A percentile compares a stretch with the other conserved stretches of the same genome.
phyloP scores from a whole-genome alignment of 2,888 invertebrate genomes.

The Caenorhabditis macrosperma region DNA sequence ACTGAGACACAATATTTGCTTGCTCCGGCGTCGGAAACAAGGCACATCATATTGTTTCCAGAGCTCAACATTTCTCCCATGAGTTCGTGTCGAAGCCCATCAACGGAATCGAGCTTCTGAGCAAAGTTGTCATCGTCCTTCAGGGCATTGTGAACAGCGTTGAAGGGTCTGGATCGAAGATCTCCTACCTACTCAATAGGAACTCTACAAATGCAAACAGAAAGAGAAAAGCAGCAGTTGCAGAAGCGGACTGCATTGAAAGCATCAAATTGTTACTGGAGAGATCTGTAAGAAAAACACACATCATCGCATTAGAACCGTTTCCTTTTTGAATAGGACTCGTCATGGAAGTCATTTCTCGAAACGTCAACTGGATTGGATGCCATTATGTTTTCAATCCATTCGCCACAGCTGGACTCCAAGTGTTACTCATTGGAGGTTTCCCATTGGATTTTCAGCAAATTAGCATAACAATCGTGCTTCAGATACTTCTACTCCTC shows the following conservation, averaged over 20 bases:
- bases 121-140: slow-evolving; percentile 68
- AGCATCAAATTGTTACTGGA: slow-evolving; percentile 76
- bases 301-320: slow-evolving; percentile 7
- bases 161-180: slow-evolving; percentile 65
- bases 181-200: slow-evolving; percentile 71
- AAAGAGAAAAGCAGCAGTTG: slow-evolving; percentile 75
- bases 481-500: slow-evolving; percentile 72
- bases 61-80: slow-evolving; percentile 67
- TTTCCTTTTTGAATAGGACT: slow-evolving; percentile 60
- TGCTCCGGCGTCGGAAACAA: slow-evolving; percentile 48
- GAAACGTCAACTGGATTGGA: slow-evolving; percentile 77
- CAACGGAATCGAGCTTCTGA: slow-evolving; percentile 71
- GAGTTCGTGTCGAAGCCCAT: slow-evolving; percentile 71
- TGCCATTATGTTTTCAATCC: slow-evolving; percentile 75
- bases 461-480: slow-evolving; percentile 20
- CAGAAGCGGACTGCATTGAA: slow-evolving; percentile 79
- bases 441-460: slow-evolving; percentile 18
- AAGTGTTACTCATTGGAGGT: slow-evolving; percentile 79
- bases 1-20: slow-evolving; percentile 46
- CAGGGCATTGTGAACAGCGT: slow-evolving; percentile 73
- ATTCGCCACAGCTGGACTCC: slow-evolving; percentile 78
- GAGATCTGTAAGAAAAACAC: slow-evolving; percentile 68
- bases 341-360: slow-evolving; percentile 72
- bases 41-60: slow-evolving; percentile 58
- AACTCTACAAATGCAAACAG: slow-evolving; percentile 71